Conservation (phyloP, 2,888 invertebrate genomes). For the Altica lythri region DNA sequence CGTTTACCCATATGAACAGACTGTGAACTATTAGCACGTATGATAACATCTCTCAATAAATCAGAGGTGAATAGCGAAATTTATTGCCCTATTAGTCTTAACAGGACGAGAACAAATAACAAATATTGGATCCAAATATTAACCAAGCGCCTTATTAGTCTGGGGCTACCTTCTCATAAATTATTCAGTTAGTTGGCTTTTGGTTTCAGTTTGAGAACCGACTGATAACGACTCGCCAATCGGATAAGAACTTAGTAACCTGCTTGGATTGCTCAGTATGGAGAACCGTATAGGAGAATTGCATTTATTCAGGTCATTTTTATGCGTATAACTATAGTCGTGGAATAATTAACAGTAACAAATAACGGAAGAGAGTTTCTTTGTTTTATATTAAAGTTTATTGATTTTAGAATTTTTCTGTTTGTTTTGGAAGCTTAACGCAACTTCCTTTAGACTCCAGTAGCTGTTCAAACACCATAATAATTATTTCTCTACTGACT, state of each 20-base stretch:
- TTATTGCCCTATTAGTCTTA: constrained; percentile 54
- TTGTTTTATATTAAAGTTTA: too few relatives aligned
- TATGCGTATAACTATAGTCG: too few relatives aligned
- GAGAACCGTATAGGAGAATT: too few relatives aligned
- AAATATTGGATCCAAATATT: constrained; percentile 55
- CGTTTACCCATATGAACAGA: constrained; percentile 1
- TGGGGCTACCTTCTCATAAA: constrained; percentile 35
- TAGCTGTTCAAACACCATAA: too few relatives aligned
- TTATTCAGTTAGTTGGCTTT: constrained; percentile 25
- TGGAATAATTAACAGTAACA: too few relatives aligned
- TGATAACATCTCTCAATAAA: constrained; percentile 53
- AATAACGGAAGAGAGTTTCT: too few relatives aligned
- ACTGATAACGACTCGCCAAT: constrained; percentile 14
- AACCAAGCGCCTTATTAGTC: constrained; percentile 41
- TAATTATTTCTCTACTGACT: too few relatives aligned
- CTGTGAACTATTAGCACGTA: constrained; percentile 37
- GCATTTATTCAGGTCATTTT: too few relatives aligned
- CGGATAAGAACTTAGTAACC: constrained; percentile 13
- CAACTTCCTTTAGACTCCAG: too few relatives aligned
- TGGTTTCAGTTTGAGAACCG: constrained; percentile 13
- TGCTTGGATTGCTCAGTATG: too few relatives aligned
- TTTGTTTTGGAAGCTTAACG: too few relatives aligned
- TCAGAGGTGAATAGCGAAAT: constrained; percentile 53
- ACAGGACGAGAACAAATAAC: constrained; percentile 54
- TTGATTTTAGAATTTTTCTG: too few relatives aligned